Conservation (phyloP, 2,113 vertebrate species). For the Platichthys flesus region DNA sequence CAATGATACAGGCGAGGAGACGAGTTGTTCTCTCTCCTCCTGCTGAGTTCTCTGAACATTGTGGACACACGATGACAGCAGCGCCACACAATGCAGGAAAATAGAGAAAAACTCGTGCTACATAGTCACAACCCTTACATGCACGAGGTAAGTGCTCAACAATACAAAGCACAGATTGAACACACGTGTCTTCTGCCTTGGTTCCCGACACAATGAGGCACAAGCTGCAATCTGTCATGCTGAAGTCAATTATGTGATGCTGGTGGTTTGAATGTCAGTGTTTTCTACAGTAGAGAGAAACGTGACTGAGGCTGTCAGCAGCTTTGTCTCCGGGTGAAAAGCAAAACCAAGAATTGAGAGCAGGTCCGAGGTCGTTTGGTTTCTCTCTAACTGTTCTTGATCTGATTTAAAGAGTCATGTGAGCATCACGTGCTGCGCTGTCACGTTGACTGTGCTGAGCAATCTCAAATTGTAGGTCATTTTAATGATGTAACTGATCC, state of each 20-base stretch:
- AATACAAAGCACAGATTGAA: slow-evolving; percentile 3
- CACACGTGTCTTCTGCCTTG: not conserved
- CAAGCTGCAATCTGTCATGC: not conserved
- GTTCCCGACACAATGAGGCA: slow-evolving; percentile 10
- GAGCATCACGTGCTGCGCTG: too few species aligned
- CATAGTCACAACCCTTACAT: not conserved
- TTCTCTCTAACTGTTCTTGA: too few species aligned
- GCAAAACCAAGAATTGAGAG: too few species aligned
- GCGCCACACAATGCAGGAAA: slow-evolving; percentile 21
- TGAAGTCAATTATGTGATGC: not conserved
- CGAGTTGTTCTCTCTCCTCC: not conserved
- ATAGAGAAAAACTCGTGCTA: too few species aligned
- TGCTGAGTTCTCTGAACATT: slow-evolving; percentile 23
- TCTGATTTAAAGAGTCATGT: too few species aligned
- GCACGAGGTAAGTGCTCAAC: slow-evolving; percentile 2
- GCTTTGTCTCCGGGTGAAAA: too few species aligned
- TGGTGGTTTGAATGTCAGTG: not conserved
- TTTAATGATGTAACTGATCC: too few species aligned
- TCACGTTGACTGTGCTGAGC: too few species aligned
- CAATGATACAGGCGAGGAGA: slow-evolving; percentile 13
- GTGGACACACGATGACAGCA: slow-evolving; percentile 52
- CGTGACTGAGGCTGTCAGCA: too few species aligned
- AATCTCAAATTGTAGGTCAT: too few species aligned
- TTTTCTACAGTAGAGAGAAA: too few species aligned
- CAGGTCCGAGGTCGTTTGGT: too few species aligned